Conservation (phyloP, 2,797 vertebrate species). For the Brachyalestes nurse region DNA sequence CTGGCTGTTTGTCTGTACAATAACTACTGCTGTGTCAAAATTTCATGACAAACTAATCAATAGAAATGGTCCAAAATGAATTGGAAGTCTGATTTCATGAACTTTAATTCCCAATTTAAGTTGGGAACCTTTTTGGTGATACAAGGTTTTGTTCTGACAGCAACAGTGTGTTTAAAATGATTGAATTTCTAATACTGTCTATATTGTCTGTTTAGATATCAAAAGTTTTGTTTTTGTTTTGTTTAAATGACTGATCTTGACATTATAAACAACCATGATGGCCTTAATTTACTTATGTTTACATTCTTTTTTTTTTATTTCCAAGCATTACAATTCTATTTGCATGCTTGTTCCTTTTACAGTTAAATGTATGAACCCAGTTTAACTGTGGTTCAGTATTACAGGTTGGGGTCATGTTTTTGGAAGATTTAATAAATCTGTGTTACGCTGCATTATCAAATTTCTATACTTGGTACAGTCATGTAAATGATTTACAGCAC, state of each 20-base stretch:
- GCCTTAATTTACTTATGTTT: neutral
- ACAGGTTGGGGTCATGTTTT: neutral
- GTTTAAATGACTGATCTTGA: neutral
- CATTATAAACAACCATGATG: neutral
- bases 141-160: too few relatives aligned
- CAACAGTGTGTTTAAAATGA: neutral
- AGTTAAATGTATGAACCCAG: neutral
- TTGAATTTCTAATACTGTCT: neutral
- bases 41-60: too few relatives aligned
- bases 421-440: neutral
- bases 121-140: too few relatives aligned
- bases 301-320: neutral
- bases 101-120: too few relatives aligned
- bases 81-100: too few relatives aligned
- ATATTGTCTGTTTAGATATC: neutral
- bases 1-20: neutral
- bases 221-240: neutral
- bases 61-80: too few relatives aligned
- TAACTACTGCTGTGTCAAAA: too few relatives aligned
- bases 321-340: neutral
- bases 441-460: neutral
- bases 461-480: neutral
- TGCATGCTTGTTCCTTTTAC: neutral
- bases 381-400: too few relatives aligned
- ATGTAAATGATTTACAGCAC: constrained; percentile 27